Percentiles rank a stretch among this genome's conserved stretches.
phyloP scores from a whole-genome alignment of 2,888 invertebrate genomes.

The Galerucella calmariensis region DNA sequence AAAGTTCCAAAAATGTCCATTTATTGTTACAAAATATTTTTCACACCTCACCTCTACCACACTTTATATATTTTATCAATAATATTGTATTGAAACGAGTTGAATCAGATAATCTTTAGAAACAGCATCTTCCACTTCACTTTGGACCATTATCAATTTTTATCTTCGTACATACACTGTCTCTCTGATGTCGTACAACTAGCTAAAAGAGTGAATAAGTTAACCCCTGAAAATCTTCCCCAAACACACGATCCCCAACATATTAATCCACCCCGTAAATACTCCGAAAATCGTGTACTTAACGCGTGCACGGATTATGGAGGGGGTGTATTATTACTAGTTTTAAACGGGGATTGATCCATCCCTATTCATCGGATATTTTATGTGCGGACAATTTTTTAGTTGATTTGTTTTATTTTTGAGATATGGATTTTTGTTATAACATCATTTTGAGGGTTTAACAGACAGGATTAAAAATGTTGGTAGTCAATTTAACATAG shows the following conservation, averaged over 20 bases:
- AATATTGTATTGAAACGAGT: no score
- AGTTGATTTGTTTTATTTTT: background rate
- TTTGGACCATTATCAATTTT: no score
- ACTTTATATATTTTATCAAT: no score
- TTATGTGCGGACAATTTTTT: background rate
- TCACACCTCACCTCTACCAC: no score
- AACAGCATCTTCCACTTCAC: no score
- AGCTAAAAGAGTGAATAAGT: background rate
- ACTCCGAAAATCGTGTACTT: conserved; percentile 13
- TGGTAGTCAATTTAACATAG: no score
- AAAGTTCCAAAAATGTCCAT: no score
- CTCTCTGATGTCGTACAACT: no score
- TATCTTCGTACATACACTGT: no score
- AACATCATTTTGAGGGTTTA: background rate
- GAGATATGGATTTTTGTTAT: background rate
- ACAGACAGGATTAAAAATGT: no score
- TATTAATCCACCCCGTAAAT: conserved; percentile 10
- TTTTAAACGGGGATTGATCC: conserved; percentile 26
- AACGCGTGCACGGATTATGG: conserved; percentile 25
- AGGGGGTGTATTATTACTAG: conserved; percentile 26
- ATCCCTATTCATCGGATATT: conserved; percentile 1
- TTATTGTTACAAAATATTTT: no score
- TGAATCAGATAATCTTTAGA: no score
- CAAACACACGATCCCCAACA: background rate
- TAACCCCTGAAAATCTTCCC: background rate